Percentiles rank a stretch among this genome's conserved stretches.
Conservation (phyloP, 2,797 vertebrate genomes). For the Alauda arvensis region DNA sequence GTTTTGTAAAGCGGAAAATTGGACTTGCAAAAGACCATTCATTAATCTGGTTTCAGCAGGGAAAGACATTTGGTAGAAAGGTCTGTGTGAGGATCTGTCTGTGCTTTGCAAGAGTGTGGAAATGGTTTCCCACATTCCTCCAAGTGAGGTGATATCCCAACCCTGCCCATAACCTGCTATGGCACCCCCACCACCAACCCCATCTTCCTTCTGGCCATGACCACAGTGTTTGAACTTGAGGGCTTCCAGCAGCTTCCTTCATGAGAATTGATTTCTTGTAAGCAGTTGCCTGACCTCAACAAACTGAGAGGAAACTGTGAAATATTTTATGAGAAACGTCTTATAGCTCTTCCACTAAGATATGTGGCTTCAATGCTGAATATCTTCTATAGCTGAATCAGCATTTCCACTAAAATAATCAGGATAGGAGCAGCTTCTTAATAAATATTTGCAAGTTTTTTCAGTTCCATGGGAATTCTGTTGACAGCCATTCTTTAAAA, state of each 20-base stretch:
- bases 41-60: background rate
- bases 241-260: background rate
- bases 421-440: background rate
- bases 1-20: background rate
- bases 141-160: no score
- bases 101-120: background rate
- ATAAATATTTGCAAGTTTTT: background rate
- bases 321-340: background rate
- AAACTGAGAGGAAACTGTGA: background rate
- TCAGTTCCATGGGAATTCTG: background rate
- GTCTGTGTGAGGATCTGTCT: background rate
- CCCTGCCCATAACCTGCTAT: background rate
- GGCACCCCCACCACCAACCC: fast-evolving
- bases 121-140: background rate
- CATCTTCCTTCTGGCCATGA: background rate
- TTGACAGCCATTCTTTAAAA: background rate
- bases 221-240: background rate
- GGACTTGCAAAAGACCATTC: background rate
- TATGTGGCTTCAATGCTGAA: background rate
- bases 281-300: background rate
- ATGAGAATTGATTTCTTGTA: background rate
- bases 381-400: background rate
- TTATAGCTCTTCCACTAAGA: background rate
- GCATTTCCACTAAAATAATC: background rate
- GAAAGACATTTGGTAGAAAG: background rate